phyloP scores from a whole-genome alignment of 2,888 invertebrate genomes.

The Endotricha flammealis region DNA sequence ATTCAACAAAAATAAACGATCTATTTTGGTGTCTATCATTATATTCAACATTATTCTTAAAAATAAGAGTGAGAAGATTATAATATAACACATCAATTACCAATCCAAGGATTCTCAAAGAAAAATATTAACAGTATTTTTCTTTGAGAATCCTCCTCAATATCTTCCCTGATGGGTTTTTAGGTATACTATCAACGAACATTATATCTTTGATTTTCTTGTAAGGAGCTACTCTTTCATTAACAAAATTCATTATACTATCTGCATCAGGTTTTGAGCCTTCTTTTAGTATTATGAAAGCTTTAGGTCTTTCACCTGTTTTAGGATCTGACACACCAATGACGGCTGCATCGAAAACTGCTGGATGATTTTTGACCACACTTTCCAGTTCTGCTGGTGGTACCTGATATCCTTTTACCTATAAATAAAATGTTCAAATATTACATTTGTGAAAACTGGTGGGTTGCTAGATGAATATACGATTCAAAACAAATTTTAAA shows the following conservation, averaged over 20 bases:
- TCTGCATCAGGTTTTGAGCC: conserved; percentile 58
- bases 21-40: too few species aligned
- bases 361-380: conserved; percentile 83
- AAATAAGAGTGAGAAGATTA: too few species aligned
- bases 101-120: too few species aligned
- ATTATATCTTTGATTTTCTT: conserved; percentile 84
- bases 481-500: too few species aligned
- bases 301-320: conserved; percentile 87
- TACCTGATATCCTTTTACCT: conserved; percentile 85
- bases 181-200: conserved; percentile 84
- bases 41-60: too few species aligned
- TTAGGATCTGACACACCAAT: conserved; percentile 84
- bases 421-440: conserved; percentile 14
- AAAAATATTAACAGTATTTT: conserved; percentile 25
- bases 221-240: conserved; percentile 83
- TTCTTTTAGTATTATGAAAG: conserved; percentile 81
- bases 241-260: conserved; percentile 80
- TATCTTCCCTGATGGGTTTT: conserved; percentile 88
- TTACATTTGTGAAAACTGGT: not conserved
- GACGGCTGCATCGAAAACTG: conserved; percentile 89
- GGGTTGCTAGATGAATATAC: too few species aligned
- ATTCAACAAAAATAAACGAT: too few species aligned
- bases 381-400: conserved; percentile 93
- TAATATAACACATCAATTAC: too few species aligned
- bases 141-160: conserved; percentile 79